These are phyloP conservation scores for Sanderia malayensis DNA, from an alignment of 30 jellyfish, hydroid and myxozoan species.

Conservation along the genomic window DNA sequence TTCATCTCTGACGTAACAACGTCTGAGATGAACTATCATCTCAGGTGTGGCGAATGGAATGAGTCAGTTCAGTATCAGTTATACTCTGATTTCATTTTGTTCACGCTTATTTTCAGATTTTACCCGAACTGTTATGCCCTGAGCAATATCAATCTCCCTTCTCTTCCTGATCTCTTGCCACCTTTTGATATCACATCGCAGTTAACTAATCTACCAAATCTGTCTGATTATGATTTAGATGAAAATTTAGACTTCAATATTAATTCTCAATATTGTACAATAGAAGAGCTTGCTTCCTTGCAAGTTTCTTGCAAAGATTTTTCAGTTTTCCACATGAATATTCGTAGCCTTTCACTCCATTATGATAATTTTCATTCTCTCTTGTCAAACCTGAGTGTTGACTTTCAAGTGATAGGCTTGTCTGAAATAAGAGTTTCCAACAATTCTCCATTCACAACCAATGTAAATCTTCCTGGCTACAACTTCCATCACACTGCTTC, in stretches of 20 bases:
- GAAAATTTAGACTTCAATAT: conserved; percentile 19
- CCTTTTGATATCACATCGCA: conserved; percentile 28
- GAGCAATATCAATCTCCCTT: conserved; percentile 40
- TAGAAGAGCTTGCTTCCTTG: conserved; percentile 23
- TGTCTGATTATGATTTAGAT: conserved; percentile 24
- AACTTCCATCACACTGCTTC: conserved; percentile 26
- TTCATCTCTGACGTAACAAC: no score
- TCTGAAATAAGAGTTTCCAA: conserved; percentile 24
- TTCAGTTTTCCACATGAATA: conserved; percentile 22
- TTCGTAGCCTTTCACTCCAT: conserved; percentile 33
- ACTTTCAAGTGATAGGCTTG: conserved; percentile 21
- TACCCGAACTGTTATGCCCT: no score
- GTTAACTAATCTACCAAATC: conserved; percentile 18
- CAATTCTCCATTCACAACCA: conserved; percentile 22
- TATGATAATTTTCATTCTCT: conserved; percentile 18
- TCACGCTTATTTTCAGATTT: no score
- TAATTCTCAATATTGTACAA: conserved; percentile 18
- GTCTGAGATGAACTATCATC: no score
- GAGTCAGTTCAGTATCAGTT: no score
- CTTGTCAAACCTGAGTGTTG: conserved; percentile 14
- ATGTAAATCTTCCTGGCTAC: conserved; percentile 27
- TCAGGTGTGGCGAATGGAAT: no score
- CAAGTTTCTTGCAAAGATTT: conserved; percentile 27
- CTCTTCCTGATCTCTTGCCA: conserved; percentile 29
- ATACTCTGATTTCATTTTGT: no score